Evolutionary conservation across 2,797 vertebrate genomes (phyloP).

Genomic region (Spinus olivaceus): DNA sequence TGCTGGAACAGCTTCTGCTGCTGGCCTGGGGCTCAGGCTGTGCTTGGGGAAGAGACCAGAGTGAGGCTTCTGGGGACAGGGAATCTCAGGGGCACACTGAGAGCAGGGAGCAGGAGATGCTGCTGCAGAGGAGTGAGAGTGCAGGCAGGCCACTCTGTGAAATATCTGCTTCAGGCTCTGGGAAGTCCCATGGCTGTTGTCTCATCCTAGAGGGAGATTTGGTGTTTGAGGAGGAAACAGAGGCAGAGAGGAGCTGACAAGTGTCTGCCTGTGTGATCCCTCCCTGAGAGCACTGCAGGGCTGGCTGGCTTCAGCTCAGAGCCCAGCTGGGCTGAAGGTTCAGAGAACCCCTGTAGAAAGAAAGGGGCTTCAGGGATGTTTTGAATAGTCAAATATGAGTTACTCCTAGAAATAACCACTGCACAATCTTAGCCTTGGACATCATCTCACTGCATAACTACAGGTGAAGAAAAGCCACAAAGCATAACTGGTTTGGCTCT

Average conservation of each 20-base stretch:
- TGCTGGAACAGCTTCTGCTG: background rate
- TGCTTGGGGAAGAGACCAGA: background rate
- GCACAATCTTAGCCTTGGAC: background rate
- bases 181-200: background rate
- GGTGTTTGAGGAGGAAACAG: background rate
- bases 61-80: background rate
- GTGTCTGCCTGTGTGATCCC: background rate
- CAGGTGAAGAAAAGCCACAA: background rate
- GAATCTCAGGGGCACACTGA: background rate
- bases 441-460: background rate
- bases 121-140: background rate
- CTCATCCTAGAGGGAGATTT: background rate
- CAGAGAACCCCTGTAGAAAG: background rate
- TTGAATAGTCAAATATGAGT: background rate
- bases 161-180: background rate
- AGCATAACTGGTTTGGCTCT: background rate
- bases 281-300: background rate
- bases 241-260: background rate
- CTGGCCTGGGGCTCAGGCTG: conserved; percentile 24
- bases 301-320: background rate
- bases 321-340: background rate
- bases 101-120: background rate
- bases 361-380: background rate
- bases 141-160: background rate
- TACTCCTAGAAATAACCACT: background rate